Evolutionary conservation across 2,888 invertebrate species (phyloP).

Genomic region (Acleris literana): DNA sequence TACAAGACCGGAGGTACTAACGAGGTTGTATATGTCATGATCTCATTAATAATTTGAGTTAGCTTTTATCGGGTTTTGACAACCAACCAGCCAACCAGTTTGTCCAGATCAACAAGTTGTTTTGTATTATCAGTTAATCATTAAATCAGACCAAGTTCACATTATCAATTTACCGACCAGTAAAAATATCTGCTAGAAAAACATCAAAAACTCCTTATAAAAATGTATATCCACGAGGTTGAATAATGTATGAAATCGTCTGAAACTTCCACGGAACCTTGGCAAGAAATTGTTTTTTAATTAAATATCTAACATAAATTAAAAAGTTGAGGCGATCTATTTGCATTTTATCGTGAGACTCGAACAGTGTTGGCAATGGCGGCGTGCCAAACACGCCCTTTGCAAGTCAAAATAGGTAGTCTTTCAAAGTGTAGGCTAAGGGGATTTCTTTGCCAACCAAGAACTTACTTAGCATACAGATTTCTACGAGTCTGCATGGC

Average conservation of each 20-base stretch:
- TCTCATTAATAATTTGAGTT: no score
- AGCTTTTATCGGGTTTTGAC: no score
- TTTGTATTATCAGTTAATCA: no score
- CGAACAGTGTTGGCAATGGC: conserved; percentile 19
- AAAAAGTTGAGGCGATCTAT: conserved; percentile 17
- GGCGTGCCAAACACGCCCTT: conserved; percentile 24
- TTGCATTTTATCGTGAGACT: conserved; percentile 22
- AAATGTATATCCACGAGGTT: background rate
- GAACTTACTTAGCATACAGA: conserved; percentile 3
- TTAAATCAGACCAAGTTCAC: no score
- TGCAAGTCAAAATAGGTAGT: conserved; percentile 25
- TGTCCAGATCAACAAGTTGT: no score
- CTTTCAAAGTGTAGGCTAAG: conserved; percentile 1
- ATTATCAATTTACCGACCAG: no score
- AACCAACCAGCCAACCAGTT: no score
- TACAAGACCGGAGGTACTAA: no score
- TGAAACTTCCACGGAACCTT: conserved; percentile 8
- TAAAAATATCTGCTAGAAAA: no score
- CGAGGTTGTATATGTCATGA: no score
- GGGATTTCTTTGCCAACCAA: conserved; percentile 4
- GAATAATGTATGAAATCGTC: no score
- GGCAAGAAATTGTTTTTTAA: conserved; percentile 14
- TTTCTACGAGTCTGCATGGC: background rate
- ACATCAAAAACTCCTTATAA: background rate
- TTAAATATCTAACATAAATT: conserved; percentile 17